Evolutionary conservation across 2,113 vertebrate genomes (phyloP).

Genomic region (Crocuta crocuta): DNA sequence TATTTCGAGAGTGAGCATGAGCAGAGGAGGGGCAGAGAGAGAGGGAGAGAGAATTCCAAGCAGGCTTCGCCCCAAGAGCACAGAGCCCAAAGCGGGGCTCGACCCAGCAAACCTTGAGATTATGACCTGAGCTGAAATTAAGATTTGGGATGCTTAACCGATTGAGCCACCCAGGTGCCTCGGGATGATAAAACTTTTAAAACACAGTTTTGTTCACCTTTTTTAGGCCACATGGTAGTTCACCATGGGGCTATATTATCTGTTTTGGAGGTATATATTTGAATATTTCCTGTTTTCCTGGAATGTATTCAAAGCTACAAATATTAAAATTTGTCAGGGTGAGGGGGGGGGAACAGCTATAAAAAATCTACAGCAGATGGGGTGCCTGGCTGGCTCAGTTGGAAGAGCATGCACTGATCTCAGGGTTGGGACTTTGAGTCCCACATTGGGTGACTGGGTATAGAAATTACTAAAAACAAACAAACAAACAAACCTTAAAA

Average conservation of each 20-base stretch:
- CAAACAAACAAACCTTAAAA: not conserved
- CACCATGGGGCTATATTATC: not conserved
- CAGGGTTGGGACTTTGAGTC: not conserved
- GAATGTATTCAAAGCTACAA: not conserved
- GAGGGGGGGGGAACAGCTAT: not conserved
- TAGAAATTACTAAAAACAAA: not conserved
- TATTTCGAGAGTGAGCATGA: too few relatives aligned
- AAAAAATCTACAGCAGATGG: not conserved
- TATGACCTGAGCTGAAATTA: too few relatives aligned
- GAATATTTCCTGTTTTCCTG: conserved; percentile 27
- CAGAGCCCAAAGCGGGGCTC: too few relatives aligned
- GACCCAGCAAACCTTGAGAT: too few relatives aligned
- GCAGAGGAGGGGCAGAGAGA: too few relatives aligned
- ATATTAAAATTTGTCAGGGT: not conserved
- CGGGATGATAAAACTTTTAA: too few relatives aligned
- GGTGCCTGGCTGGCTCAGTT: not conserved
- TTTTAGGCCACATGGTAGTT: not conserved
- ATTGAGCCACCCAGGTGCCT: too few relatives aligned
- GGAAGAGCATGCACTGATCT: not conserved
- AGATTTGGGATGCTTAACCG: too few relatives aligned
- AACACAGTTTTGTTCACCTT: not conserved
- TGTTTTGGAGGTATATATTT: not conserved
- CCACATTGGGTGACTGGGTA: not conserved
- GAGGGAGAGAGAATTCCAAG: too few relatives aligned
- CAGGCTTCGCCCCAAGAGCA: too few relatives aligned